Conservation (phyloP, 2,113 vertebrate species). For the Channa maculata region DNA sequence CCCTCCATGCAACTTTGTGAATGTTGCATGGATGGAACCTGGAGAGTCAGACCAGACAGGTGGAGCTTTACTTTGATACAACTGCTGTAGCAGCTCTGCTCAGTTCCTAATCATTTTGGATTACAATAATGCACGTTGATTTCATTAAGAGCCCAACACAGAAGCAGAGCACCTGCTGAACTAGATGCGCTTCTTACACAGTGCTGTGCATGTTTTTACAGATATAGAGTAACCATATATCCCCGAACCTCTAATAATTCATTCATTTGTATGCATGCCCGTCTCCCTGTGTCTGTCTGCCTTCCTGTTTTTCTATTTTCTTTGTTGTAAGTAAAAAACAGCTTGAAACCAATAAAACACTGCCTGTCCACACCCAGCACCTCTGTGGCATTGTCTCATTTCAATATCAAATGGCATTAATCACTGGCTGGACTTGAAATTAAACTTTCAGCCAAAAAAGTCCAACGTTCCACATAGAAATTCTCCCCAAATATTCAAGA, state of each 20-base stretch:
- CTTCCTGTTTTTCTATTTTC: not conserved
- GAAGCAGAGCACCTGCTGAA: not conserved
- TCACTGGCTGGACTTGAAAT: conserved; percentile 33
- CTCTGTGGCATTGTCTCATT: conserved; percentile 39
- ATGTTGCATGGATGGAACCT: not conserved
- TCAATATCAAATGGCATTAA: conserved; percentile 60
- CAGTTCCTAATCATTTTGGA: not conserved
- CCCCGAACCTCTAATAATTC: not conserved
- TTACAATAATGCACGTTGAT: conserved; percentile 2
- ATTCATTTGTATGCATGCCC: not conserved
- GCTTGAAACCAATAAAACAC: conserved; percentile 38
- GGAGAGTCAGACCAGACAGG: not conserved
- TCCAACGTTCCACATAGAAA: not conserved
- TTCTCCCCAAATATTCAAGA: not conserved
- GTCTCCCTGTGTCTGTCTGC: not conserved
- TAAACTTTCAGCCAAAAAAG: conserved; percentile 43
- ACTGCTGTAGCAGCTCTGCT: not conserved
- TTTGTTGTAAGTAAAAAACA: conserved; percentile 24
- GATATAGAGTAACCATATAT: not conserved
- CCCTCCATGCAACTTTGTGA: not conserved
- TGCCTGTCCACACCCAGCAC: conserved; percentile 29
- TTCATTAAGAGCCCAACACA: not conserved
- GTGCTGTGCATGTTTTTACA: not conserved
- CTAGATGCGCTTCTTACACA: not conserved
- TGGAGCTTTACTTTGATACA: not conserved